phyloP scores from a whole-genome alignment of 2,797 vertebrate genomes.

The Cyprinella venusta region DNA sequence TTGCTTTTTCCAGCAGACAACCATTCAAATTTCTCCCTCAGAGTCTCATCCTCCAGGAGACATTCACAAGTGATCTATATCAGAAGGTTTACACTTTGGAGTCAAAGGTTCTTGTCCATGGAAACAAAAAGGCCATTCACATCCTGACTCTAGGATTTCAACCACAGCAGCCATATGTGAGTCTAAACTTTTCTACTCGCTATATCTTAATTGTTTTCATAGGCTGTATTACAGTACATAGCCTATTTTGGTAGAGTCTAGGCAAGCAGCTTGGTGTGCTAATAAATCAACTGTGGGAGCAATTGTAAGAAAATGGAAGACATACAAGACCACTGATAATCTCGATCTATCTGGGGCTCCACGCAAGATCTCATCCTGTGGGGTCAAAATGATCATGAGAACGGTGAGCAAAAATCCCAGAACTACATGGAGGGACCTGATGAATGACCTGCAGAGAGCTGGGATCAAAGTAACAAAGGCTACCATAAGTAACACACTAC shows the following conservation, averaged over 20 bases:
- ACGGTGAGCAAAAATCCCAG: no score
- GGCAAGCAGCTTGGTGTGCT: no score
- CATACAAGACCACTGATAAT: no score
- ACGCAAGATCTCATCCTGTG: no score
- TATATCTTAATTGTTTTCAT: neutral
- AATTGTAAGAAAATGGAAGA: no score
- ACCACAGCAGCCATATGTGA: slow-evolving; percentile 80
- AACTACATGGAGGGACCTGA: no score
- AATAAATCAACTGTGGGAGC: no score
- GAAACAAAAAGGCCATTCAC: slow-evolving; percentile 77
- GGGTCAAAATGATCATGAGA: no score
- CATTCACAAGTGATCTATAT: slow-evolving; percentile 79
- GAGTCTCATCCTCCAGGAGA: slow-evolving; percentile 82
- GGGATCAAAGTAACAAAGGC: no score
- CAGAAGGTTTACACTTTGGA: slow-evolving; percentile 81
- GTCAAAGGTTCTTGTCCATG: slow-evolving; percentile 78
- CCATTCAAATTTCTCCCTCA: slow-evolving; percentile 79
- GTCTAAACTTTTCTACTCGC: slow-evolving; percentile 60
- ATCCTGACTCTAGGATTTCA: slow-evolving; percentile 80
- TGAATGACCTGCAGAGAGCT: no score
- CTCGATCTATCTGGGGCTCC: no score
- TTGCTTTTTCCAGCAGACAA: slow-evolving; percentile 75
- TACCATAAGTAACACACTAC: no score
- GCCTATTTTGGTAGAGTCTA: neutral
- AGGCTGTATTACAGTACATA: neutral